Percentiles rank a stretch among this genome's conserved stretches.
phyloP scores from a whole-genome alignment of 2,797 vertebrate species.

The Sebastes trivittatus region DNA sequence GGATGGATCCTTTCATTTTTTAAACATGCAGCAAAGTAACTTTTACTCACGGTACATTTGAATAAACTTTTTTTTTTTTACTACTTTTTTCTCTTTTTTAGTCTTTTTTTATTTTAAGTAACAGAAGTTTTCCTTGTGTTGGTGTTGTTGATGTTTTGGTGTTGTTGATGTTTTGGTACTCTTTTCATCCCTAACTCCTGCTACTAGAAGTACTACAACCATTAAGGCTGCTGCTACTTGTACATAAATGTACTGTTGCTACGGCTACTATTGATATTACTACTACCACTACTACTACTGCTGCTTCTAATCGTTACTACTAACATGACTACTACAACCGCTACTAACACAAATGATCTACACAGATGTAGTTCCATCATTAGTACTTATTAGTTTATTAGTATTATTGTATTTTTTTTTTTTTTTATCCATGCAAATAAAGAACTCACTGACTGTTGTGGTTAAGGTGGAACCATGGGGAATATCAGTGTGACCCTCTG shows the following conservation, averaged over 20 bases:
- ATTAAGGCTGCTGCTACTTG: not conserved
- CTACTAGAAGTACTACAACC: not conserved
- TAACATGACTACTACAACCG: not conserved
- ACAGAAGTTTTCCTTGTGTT: not conserved
- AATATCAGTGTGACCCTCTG: not conserved
- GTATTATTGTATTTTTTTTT: not conserved
- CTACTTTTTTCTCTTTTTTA: too few relatives aligned
- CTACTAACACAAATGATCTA: not conserved
- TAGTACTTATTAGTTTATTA: not conserved
- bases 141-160: not conserved
- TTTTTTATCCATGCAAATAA: not conserved
- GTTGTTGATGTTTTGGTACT: not conserved
- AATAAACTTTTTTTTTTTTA: too few relatives aligned
- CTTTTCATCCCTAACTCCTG: not conserved
- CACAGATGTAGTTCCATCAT: not conserved
- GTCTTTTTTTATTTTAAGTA: too few relatives aligned
- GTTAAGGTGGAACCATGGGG: not conserved
- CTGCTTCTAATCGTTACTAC: not conserved
- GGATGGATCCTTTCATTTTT: too few relatives aligned
- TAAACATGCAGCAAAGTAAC: too few relatives aligned
- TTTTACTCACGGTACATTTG: too few relatives aligned
- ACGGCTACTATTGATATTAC: not conserved
- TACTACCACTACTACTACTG: not conserved
- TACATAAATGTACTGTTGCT: not conserved
- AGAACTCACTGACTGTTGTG: conserved; percentile 28